phyloP scores from a whole-genome alignment of 2,797 vertebrate genomes.

The Gymnodraco acuticeps region DNA sequence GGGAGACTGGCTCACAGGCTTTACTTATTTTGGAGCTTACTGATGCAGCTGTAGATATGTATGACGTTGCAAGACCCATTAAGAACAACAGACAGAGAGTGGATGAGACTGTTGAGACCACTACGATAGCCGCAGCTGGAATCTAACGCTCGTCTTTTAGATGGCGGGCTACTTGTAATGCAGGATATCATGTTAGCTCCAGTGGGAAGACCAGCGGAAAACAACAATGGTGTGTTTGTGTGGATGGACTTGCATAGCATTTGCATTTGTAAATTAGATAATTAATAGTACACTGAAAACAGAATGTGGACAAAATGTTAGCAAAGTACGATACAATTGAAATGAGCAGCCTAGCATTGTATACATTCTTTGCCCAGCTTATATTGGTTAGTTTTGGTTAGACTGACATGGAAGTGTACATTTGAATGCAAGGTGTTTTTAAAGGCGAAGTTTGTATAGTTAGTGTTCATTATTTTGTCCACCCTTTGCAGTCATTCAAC shows the following conservation, averaged over 20 bases:
- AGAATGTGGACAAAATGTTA: neutral
- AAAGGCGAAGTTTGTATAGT: too few relatives aligned
- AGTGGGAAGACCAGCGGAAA: neutral
- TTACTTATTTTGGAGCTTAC: constrained; percentile 53
- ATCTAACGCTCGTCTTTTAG: constrained; percentile 5
- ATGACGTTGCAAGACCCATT: constrained; percentile 45
- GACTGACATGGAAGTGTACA: neutral
- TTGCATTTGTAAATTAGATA: neutral
- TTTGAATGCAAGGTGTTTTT: too few relatives aligned
- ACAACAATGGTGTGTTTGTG: neutral
- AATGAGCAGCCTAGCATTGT: too few relatives aligned
- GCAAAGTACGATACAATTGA: neutral
- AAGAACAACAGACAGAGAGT: constrained; percentile 38
- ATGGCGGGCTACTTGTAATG: constrained; percentile 14
- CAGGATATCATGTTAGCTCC: constrained; percentile 2
- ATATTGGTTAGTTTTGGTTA: neutral
- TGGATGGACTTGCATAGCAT: neutral
- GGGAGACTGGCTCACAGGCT: constrained; percentile 23
- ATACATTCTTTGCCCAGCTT: neutral
- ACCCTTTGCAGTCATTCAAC: neutral
- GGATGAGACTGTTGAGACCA: constrained; percentile 41
- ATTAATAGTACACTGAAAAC: neutral
- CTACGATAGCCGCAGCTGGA: constrained; percentile 32
- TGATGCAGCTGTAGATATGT: constrained; percentile 58
- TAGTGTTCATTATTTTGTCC: neutral